Conservation (phyloP, 2,797 vertebrate genomes). For the Leuciscus waleckii region DNA sequence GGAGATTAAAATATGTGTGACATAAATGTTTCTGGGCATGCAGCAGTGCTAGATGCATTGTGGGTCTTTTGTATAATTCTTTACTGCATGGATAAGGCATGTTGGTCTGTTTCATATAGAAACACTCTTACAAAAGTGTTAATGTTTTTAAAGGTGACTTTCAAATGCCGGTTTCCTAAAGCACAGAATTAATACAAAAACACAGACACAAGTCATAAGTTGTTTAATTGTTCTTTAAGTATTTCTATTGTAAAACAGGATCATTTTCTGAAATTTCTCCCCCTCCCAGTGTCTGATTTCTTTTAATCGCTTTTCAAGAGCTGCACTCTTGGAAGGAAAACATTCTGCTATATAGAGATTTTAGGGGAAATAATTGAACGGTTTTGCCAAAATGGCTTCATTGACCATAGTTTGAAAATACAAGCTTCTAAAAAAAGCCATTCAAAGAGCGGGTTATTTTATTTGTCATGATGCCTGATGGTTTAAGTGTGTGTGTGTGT, state of each 20-base stretch:
- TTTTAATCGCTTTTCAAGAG: constrained; percentile 77
- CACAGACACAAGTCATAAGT: constrained; percentile 1
- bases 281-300: constrained; percentile 68
- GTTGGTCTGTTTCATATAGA: constrained; percentile 30
- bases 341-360: constrained; percentile 66
- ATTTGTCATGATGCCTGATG: constrained; percentile 56
- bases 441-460: constrained; percentile 58
- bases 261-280: constrained; percentile 48
- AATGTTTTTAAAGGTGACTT: constrained; percentile 38
- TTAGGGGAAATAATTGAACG: constrained; percentile 62
- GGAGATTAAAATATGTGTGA: constrained; percentile 54
- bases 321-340: constrained; percentile 65
- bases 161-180: constrained; percentile 55
- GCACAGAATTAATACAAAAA: constrained; percentile 20
- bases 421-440: constrained; percentile 60
- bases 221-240: not conserved
- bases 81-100: not conserved
- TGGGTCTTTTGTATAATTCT: not conserved
- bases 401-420: constrained; percentile 67
- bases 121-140: constrained; percentile 27
- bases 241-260: constrained; percentile 31
- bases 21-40: constrained; percentile 17
- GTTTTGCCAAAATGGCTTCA: constrained; percentile 62
- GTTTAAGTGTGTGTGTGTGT: constrained; percentile 19
- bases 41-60: not conserved